Conservation (phyloP, 2,113 vertebrate species). For the zebrafish (Danio rerio) region DNA sequence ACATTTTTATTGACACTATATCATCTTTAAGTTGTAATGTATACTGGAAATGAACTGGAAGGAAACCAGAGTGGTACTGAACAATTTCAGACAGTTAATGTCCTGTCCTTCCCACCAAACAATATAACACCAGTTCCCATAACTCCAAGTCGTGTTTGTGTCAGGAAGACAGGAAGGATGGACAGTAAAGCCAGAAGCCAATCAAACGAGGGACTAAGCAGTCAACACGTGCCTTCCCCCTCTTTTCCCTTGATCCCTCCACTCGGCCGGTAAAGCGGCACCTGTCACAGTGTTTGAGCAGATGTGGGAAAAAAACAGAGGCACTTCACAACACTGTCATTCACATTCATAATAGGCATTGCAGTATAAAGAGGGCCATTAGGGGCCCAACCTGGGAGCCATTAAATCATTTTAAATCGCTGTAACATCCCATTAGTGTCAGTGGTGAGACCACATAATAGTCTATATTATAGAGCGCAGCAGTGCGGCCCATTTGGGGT, state of each 20-base stretch:
- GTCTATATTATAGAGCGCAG: conserved; percentile 98
- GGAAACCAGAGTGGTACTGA: not conserved
- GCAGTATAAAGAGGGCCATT: conserved; percentile 99
- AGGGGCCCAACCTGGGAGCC: conserved; percentile 98
- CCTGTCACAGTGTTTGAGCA: conserved; percentile 78
- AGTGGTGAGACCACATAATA: conserved; percentile 97
- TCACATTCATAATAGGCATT: conserved; percentile 98
- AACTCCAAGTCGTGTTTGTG: not conserved
- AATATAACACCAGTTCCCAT: not conserved
- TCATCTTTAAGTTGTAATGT: not conserved
- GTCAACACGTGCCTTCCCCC: conserved; percentile 56
- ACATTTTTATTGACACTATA: not conserved
- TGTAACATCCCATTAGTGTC: conserved; percentile 99
- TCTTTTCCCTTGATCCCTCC: conserved; percentile 23
- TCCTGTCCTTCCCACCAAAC: not conserved
- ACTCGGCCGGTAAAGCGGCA: conserved; percentile 57
- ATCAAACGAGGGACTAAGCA: conserved; percentile 19
- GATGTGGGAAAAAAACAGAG: conserved; percentile 78
- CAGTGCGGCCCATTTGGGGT: conserved; percentile 95
- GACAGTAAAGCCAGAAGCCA: conserved; percentile 35
- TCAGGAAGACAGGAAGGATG: conserved; percentile 25
- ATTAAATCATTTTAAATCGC: conserved; percentile 99
- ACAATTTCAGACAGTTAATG: not conserved
- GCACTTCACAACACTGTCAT: conserved; percentile 98
- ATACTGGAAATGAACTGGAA: not conserved